phyloP scores from a whole-genome alignment of 2,797 vertebrate species.

The Anguilla obscura region DNA sequence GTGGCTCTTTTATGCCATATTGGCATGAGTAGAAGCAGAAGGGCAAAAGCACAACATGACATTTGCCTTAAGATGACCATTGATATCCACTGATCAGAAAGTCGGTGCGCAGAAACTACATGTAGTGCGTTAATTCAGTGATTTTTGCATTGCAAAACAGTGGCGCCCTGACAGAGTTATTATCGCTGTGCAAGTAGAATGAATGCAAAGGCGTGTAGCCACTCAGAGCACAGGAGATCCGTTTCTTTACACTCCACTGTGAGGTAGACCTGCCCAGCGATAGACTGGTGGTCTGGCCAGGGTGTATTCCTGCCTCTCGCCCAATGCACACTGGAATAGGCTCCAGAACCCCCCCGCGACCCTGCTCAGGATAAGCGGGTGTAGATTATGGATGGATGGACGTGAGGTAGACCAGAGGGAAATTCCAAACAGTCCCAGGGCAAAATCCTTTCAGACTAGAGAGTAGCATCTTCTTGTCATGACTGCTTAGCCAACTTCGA shows the following conservation, averaged over 20 bases:
- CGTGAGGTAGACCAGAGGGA: background rate
- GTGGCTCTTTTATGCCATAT: background rate
- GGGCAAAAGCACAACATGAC: background rate
- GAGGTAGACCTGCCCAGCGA: background rate
- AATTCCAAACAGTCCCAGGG: slow-evolving; percentile 4
- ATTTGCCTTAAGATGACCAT: background rate
- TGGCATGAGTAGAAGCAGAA: background rate
- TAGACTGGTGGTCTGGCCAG: too few relatives aligned
- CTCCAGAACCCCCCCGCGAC: too few relatives aligned
- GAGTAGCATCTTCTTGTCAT: slow-evolving; percentile 16
- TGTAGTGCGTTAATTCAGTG: background rate
- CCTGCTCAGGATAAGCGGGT: too few relatives aligned
- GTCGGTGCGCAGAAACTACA: background rate
- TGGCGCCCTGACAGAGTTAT: background rate
- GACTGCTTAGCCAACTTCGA: slow-evolving; percentile 16
- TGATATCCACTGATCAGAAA: slow-evolving; percentile 9
- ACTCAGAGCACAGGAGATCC: background rate
- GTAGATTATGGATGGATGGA: too few relatives aligned
- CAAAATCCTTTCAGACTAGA: slow-evolving; percentile 12
- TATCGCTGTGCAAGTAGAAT: background rate
- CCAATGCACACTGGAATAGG: too few relatives aligned
- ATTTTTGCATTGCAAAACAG: slow-evolving; percentile 1
- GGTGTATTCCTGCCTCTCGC: too few relatives aligned
- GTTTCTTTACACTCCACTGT: background rate
- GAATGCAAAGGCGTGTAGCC: background rate